Base-by-base conservation (phyloP, 92 coral and sea anemone genomes). In the Epizoanthus ramosus region DNA sequence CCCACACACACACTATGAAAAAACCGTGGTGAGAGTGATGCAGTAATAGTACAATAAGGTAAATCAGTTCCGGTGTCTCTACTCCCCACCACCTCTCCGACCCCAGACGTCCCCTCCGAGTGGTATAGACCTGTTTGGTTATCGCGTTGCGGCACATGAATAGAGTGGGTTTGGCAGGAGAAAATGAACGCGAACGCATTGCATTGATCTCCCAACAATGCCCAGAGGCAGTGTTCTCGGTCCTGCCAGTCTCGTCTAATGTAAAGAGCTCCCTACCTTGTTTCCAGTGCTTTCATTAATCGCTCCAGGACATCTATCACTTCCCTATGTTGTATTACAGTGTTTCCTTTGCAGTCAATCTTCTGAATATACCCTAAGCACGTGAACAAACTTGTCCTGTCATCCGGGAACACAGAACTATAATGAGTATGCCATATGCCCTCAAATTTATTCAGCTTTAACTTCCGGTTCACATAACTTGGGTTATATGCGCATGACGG, bases 371-470 rank as follows among this genome's bases (percentile, higher is more conserved):
- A 63, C 14, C 94, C 93, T 37, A 89, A 81, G 71, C 94, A 88
- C 15, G 90, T 65, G 37, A 92, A 90, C 9, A 75, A 74, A 24
- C 79, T 82, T 1, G 98, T 87, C 14, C 87, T 89, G 80, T 94
- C 98, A 24, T 87, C 81, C 31, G 98, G 98, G 85, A 83, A 94
- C 52, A 91, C 88, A 45, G 89, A 88, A 35, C 87, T 88, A 22
- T 85, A 92, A 83, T 94, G 94, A 5, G 98, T 92, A 35, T 58
- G 75, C 83, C 90, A 90, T 16, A 89, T 70, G 3, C 98, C 98
- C 59, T 92, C 92, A 64, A 84, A 92, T 10, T 87, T 88, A 70
- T 85, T 88, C 7, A 89, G 71, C 23, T 57, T 19, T 19, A 68
- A 56, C 60, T 84, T 74, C 22, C 57, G 67, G 12, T 41, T 52